phyloP scores from a whole-genome alignment of 2,888 invertebrate species.

The Erebia epiphron region DNA sequence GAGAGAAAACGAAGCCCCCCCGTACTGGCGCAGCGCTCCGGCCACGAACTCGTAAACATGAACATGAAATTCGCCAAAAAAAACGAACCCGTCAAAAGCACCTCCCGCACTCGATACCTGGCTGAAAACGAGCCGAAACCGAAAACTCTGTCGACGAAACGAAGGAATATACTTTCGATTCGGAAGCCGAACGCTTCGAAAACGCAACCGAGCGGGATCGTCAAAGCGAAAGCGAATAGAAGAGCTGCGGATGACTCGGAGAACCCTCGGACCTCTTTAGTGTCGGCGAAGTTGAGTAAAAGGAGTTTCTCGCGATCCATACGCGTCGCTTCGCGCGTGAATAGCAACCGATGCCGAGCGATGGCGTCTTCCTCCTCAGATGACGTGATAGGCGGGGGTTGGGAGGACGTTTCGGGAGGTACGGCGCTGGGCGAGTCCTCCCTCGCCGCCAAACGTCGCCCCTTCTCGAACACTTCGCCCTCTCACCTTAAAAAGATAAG shows the following conservation, averaged over 20 bases:
- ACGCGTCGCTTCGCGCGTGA: constrained; percentile 44
- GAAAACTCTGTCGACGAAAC: constrained; percentile 63
- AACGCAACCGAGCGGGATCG: constrained; percentile 58
- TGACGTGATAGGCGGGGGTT: constrained; percentile 52
- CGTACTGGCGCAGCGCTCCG: constrained; percentile 58
- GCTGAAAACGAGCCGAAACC: constrained; percentile 71
- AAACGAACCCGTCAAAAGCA: constrained; percentile 62
- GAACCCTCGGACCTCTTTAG: constrained; percentile 53
- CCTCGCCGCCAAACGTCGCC: constrained; percentile 56
- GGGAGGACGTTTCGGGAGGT: constrained; percentile 65
- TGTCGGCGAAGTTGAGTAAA: constrained; percentile 60
- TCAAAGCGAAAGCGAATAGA: constrained; percentile 58
- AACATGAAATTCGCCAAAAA: constrained; percentile 62
- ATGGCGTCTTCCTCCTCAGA: constrained; percentile 67
- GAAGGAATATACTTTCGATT: constrained; percentile 69
- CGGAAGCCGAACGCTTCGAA: constrained; percentile 72
- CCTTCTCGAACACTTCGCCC: constrained; percentile 60
- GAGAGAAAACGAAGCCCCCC: constrained; percentile 54
- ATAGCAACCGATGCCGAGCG: constrained; percentile 51
- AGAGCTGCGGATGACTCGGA: constrained; percentile 68
- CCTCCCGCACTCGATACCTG: constrained; percentile 61
- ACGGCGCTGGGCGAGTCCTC: constrained; percentile 46
- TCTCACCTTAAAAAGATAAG: constrained; percentile 73
- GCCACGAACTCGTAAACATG: constrained; percentile 60
- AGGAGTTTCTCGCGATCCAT: constrained; percentile 59